phyloP scores from a whole-genome alignment of 2,797 vertebrate species.

The Poeciliopsis paucimaculata region DNA sequence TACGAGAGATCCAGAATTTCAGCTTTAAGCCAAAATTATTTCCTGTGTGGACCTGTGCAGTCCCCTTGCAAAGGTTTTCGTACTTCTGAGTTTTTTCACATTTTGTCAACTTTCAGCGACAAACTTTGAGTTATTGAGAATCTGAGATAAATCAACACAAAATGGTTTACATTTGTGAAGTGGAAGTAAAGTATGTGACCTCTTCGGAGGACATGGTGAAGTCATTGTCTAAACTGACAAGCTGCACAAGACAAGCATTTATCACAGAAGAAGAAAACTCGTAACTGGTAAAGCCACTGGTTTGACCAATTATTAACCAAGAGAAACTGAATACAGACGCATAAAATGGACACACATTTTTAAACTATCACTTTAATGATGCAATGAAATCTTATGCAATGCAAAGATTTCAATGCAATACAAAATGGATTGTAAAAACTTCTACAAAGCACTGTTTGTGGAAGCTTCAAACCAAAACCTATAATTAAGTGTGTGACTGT shows the following conservation, averaged over 20 bases:
- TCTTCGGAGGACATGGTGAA: background rate
- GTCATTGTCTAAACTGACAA: background rate
- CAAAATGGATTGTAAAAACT: background rate
- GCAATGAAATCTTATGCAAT: no score
- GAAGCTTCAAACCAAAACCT: background rate
- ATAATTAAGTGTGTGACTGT: background rate
- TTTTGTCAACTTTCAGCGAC: background rate
- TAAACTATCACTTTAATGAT: background rate
- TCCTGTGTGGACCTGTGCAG: background rate
- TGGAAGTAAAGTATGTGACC: background rate
- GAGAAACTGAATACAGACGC: background rate
- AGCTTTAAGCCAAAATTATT: slow-evolving; percentile 24
- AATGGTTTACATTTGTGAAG: background rate
- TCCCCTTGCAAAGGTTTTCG: background rate
- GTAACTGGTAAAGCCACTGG: background rate
- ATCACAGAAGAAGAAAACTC: background rate
- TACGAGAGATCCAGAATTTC: slow-evolving; percentile 5
- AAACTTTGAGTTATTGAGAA: background rate
- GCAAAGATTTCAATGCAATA: background rate
- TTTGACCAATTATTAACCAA: background rate
- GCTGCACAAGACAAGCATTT: background rate
- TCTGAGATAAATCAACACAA: background rate
- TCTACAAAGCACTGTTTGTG: background rate
- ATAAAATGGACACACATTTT: background rate
- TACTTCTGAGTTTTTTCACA: background rate